A percentile compares a stretch with the other conserved stretches of the same genome.
Conservation (phyloP, 2,113 vertebrate genomes). For the Ctenomys sociabilis region DNA sequence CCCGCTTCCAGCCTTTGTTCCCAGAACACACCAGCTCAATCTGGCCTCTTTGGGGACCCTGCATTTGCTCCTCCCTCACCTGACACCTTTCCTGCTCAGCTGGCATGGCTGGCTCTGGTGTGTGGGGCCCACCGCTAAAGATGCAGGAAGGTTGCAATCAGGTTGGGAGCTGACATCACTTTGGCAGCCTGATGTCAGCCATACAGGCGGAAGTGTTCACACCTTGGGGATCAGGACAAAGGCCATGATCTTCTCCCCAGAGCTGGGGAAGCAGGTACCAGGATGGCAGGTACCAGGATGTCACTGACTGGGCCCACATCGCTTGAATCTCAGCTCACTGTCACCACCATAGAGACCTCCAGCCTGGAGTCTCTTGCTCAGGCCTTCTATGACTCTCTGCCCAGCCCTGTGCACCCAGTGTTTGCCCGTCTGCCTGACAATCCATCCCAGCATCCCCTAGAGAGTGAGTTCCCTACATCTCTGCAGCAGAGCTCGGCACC, state of each 20-base stretch:
- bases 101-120: background rate
- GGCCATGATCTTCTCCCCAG: background rate
- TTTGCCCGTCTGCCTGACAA: accelerated
- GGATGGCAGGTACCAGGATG: background rate
- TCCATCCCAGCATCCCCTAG: background rate
- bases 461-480: background rate
- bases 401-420: background rate
- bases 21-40: background rate
- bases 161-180: background rate
- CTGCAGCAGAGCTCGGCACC: background rate
- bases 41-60: background rate
- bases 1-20: background rate
- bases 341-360: background rate
- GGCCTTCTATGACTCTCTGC: background rate
- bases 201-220: background rate
- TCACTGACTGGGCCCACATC: background rate
- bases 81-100: background rate
- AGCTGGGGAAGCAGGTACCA: background rate
- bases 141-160: background rate
- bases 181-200: background rate
- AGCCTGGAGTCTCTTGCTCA: background rate
- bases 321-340: background rate
- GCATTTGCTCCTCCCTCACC: background rate
- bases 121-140: background rate
- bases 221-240: background rate